phyloP scores from a whole-genome alignment of 2,797 vertebrate species.

The Poeciliopsis presidionis region DNA sequence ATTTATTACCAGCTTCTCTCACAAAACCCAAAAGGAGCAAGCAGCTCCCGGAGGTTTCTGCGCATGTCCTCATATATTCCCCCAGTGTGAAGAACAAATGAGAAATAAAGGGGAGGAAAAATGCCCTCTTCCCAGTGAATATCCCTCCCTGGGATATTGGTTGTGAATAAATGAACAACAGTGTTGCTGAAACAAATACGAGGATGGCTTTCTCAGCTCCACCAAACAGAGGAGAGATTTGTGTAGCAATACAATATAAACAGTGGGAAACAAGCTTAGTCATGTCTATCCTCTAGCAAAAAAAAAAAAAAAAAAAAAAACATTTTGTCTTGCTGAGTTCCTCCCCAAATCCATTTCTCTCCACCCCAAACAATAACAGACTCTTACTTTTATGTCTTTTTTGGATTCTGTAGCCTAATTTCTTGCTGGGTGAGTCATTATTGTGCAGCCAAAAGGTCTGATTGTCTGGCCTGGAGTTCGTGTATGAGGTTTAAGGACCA shows the following conservation, averaged over 20 bases:
- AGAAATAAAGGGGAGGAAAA: conserved; percentile 1
- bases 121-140: conserved; percentile 4
- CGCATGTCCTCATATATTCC: neutral
- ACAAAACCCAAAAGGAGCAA: conserved; percentile 28
- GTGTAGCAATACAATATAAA: conserved; percentile 36
- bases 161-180: conserved; percentile 44
- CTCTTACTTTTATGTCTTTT: conserved; percentile 13
- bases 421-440: conserved; percentile 26
- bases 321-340: conserved; percentile 38
- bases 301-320: conserved; percentile 18
- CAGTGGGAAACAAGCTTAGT: conserved; percentile 32
- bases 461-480: conserved; percentile 21
- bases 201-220: conserved; percentile 38
- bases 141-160: conserved; percentile 10
- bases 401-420: conserved; percentile 27
- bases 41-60: neutral
- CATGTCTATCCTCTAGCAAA: conserved; percentile 11
- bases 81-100: conserved; percentile 11
- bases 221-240: conserved; percentile 49
- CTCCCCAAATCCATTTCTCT: conserved; percentile 9
- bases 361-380: conserved; percentile 18
- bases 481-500: conserved; percentile 20
- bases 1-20: conserved; percentile 55
- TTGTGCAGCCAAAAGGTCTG: conserved; percentile 17
- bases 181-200: conserved; percentile 35